Evolutionary conservation across 2,113 vertebrate species (phyloP), one percentile per base, ranked within the genome.

Genomic region (Spea bombifrons): DNA sequence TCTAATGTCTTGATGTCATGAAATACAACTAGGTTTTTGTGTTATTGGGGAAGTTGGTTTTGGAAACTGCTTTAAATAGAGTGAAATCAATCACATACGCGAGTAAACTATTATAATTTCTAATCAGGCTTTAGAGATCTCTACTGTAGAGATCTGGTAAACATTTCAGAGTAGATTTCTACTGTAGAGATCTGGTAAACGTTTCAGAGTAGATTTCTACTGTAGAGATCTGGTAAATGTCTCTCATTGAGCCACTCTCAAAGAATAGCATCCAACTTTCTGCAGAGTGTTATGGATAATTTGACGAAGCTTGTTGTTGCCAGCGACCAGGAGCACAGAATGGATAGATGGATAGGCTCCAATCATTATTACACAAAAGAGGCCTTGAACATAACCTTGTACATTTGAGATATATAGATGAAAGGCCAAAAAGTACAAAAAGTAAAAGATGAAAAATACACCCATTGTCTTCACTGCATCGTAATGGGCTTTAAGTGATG

Each of bases 261-360:
- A 30, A 30, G 30, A 30, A 30, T 30, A 30, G 15, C 50, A 79
- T 1, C 46, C 10, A 13, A 5, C 46, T 17, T 74, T 73, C 52
- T 80, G 44, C 8, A 67, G 71, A 44, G 74, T 49, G 4, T 1
- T 5, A 7, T 61, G 6, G 2, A 68, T 43, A 16, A 17, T 17
- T 4, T 68, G 7, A 53, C 67, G 53, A 4, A 80, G 65, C 7
- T 80, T 74, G 64, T 16, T 66, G 45, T 80, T 80, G 5, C 71
- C 71, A 68, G n/a, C 10, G 13, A 74, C 52, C 49, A 80, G 78
- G 3, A 80, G 8, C 46, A 68, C 5, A 5, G 78, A 80, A 50
- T 80, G 78, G 48, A 80, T 5, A 0, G 78, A 74, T 50, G 78
- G 78, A n/a, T 80, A 80, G 6, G 71, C 64, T 7, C 78, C 71